Percentiles rank a stretch among this genome's conserved stretches.
These are phyloP conservation scores for Galerucella calmariensis DNA, from an alignment of 2,888 invertebrate species.

Conservation along the genomic window DNA sequence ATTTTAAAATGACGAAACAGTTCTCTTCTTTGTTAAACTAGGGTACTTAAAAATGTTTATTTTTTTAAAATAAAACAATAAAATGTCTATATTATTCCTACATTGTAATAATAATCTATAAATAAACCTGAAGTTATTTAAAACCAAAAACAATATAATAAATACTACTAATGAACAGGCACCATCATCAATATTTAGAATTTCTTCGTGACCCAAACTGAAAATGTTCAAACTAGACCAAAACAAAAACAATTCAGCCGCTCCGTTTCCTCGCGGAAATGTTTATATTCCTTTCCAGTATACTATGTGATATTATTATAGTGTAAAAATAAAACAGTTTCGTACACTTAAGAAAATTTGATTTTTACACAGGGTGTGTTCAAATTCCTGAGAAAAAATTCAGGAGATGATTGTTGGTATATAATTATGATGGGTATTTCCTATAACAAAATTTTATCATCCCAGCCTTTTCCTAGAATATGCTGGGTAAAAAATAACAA, in stretches of 20 bases:
- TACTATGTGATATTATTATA: not conserved
- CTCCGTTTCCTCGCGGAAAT: not conserved
- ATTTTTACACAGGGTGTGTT: too few species aligned
- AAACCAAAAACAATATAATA: not conserved
- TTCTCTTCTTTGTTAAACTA: not conserved
- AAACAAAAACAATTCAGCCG: not conserved
- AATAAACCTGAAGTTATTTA: not conserved
- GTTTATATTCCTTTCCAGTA: not conserved
- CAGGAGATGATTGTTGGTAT: too few species aligned
- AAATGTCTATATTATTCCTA: not conserved
- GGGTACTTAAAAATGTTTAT: too few species aligned
- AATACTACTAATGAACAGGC: not conserved
- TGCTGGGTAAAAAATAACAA: too few species aligned
- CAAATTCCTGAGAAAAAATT: not conserved
- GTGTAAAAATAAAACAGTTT: not conserved
- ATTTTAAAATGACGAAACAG: not conserved
- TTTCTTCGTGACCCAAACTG: not conserved
- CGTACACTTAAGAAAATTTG: not conserved
- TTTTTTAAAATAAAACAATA: not conserved
- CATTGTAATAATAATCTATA: not conserved
- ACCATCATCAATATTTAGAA: not conserved
- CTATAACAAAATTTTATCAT: too few species aligned
- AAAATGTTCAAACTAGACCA: not conserved
- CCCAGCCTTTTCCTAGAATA: too few species aligned
- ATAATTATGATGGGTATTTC: too few species aligned